These are phyloP conservation scores for Esperia sulphurella DNA, from an alignment of 2,888 invertebrate species.

Conservation along the genomic window DNA sequence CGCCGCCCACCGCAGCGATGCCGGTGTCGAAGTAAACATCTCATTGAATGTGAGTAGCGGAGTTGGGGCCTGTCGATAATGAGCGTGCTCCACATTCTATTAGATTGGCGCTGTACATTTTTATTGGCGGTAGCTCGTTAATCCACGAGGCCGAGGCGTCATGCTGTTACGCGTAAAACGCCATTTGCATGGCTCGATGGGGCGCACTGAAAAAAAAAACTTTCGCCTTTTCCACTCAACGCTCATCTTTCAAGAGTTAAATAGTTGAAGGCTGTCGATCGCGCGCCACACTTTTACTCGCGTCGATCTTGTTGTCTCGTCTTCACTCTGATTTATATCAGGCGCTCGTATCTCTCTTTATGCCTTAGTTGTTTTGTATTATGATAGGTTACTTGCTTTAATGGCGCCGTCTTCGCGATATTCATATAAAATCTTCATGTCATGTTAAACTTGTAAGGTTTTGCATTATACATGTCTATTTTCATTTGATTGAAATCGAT, in stretches of 20 bases:
- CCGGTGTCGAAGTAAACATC: slow-evolving; percentile 31
- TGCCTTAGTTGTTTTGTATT: slow-evolving; percentile 34
- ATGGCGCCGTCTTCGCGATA: slow-evolving; percentile 17
- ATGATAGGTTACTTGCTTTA: slow-evolving; percentile 27
- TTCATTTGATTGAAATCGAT: slow-evolving; percentile 6
- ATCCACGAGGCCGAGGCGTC: slow-evolving; percentile 45
- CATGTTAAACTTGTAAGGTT: slow-evolving; percentile 12
- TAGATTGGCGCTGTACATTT: slow-evolving; percentile 37
- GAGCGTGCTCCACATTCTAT: slow-evolving; percentile 37
- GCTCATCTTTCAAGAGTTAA: slow-evolving; percentile 48
- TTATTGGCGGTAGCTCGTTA: slow-evolving; percentile 51
- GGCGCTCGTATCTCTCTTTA: slow-evolving; percentile 34
- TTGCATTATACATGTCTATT: neutral
- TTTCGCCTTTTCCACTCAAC: slow-evolving; percentile 45
- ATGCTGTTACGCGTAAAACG: slow-evolving; percentile 52
- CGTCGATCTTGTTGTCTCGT: slow-evolving; percentile 47
- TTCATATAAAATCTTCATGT: slow-evolving; percentile 15
- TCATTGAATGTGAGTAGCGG: slow-evolving; percentile 38
- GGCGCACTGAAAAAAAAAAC: slow-evolving; percentile 36
- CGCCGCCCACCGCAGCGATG: slow-evolving; percentile 27
- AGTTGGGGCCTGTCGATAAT: slow-evolving; percentile 42
- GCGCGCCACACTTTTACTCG: slow-evolving; percentile 68
- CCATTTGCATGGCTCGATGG: slow-evolving; percentile 57
- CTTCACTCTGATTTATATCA: slow-evolving; percentile 57
- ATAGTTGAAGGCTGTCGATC: slow-evolving; percentile 49